Percentiles rank a stretch among this genome's conserved stretches.
phyloP scores from a whole-genome alignment of 2,888 invertebrate species.

The Rhamphomyia laevipes region DNA sequence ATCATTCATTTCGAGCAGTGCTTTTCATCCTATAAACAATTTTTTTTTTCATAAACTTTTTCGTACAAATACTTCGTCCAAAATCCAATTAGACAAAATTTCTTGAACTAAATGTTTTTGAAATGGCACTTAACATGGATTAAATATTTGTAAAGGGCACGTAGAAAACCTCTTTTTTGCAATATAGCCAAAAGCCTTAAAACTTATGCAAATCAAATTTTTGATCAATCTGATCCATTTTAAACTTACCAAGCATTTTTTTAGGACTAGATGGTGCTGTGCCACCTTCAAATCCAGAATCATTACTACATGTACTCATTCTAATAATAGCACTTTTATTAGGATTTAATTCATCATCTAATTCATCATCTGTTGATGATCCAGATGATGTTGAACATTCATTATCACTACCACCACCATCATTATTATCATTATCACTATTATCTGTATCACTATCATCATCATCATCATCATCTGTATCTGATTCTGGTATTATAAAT shows the following conservation, averaged over 20 bases:
- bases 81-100: no score
- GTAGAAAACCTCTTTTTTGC: no score
- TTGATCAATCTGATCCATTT: not conserved
- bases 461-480: constrained; percentile 36
- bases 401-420: constrained; percentile 20
- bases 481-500: constrained; percentile 37
- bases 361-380: constrained; percentile 25
- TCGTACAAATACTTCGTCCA: no score
- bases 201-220: no score
- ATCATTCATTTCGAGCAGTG: no score
- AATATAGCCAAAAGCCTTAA: no score
- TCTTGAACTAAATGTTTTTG: no score
- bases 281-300: constrained; percentile 68
- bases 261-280: constrained; percentile 54
- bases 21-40: no score
- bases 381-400: constrained; percentile 8
- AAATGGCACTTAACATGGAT: no score
- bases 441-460: constrained; percentile 33
- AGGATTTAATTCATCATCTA: constrained; percentile 15
- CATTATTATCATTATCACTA: constrained; percentile 19
- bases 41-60: no score
- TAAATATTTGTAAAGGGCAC: no score
- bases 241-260: constrained; percentile 42
- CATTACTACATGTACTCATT: constrained; percentile 65
- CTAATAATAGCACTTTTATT: constrained; percentile 35